Evolutionary conservation across 2,113 vertebrate species (phyloP).

Genomic region (Brachyistius frenatus): DNA sequence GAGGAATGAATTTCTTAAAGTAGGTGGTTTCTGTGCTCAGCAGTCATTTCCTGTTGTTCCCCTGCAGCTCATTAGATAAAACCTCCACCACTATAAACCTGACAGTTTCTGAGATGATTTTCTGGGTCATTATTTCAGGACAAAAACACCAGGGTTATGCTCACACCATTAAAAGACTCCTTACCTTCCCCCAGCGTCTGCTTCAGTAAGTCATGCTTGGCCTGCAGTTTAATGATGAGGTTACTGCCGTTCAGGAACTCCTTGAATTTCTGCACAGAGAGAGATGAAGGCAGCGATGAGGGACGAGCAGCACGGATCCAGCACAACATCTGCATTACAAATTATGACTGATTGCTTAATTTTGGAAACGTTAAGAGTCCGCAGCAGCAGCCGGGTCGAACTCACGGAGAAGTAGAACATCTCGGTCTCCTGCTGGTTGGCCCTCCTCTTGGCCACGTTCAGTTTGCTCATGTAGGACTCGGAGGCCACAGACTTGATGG

Average conservation of each 20-base stretch:
- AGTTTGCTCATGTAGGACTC: slow-evolving; percentile 98
- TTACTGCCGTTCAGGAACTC: slow-evolving; percentile 98
- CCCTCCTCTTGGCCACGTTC: slow-evolving; percentile 94
- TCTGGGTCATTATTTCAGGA: slow-evolving; percentile 39
- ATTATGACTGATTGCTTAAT: slow-evolving; percentile 33
- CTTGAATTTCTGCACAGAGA: slow-evolving; percentile 93
- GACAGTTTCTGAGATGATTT: slow-evolving; percentile 26
- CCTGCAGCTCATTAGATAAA: slow-evolving; percentile 44
- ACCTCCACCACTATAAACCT: slow-evolving; percentile 9
- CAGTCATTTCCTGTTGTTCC: slow-evolving; percentile 1
- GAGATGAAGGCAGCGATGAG: slow-evolving; percentile 57
- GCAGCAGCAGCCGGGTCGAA: slow-evolving; percentile 13
- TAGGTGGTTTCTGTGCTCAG: slow-evolving; percentile 11
- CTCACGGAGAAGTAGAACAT: slow-evolving; percentile 98
- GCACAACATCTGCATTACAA: slow-evolving; percentile 39
- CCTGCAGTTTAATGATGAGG: slow-evolving; percentile 99
- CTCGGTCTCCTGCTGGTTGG: slow-evolving; percentile 98
- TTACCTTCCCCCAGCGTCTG: slow-evolving; percentile 98
- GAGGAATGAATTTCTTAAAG: slow-evolving; percentile 14
- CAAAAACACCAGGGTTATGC: not conserved
- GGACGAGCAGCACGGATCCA: slow-evolving; percentile 17
- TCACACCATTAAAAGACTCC: slow-evolving; percentile 45
- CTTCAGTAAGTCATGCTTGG: slow-evolving; percentile 97
- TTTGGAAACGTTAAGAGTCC: slow-evolving; percentile 5
- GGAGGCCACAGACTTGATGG: slow-evolving; percentile 93